Base-by-base conservation (phyloP, 2,888 invertebrate species). In the Ophion ventricosus region DNA sequence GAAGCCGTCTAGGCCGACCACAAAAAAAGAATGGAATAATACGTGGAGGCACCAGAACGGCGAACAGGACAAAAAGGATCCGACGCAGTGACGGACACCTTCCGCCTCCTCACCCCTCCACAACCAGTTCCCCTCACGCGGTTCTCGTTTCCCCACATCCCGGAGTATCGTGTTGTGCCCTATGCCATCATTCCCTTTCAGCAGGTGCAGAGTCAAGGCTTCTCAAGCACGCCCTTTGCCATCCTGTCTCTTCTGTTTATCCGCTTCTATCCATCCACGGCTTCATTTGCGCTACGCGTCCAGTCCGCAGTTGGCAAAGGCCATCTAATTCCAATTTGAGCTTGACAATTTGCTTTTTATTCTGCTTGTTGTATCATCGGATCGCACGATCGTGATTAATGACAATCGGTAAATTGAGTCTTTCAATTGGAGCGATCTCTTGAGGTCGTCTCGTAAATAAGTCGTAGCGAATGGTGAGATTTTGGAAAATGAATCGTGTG, bases 151-250 rank as follows among this genome's bases (percentile, higher is more conserved):
- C 61, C 78, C 69, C 63, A 63, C 57, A 35, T 61, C 70, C 57
- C 40, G 8, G 83, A 82, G 70, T 64, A 79, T 83, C 74, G 56
- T 75, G 59, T 72, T 70, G 11, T 64, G 40, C 54, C 26, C 26
- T 57, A 11, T 63, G 14, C 29, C 63, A 57, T 14, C 63, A 17
- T 75, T 63, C 49, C 40, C 63, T 35, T 8, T 59, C 25, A n/a
- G 73, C 77, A 77, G 83, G 73, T 80, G 80, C 73, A 69, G 49
- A 67, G 64, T 63, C 77, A 54, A 56, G 63, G 76, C 63, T 64
- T 76, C 43, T 20, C 10, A 20, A 59, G 43, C 43, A 56, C 49
- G 14, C 43, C 54, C 63, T 56, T 75, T 54, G 11, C n/a, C 5
- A 67, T 67, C 25, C 43, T 49, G 7, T 14, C 23, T 2, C 14